phyloP scores from a whole-genome alignment of 1,140 invertebrate genomes.

The Limonius californicus region DNA sequence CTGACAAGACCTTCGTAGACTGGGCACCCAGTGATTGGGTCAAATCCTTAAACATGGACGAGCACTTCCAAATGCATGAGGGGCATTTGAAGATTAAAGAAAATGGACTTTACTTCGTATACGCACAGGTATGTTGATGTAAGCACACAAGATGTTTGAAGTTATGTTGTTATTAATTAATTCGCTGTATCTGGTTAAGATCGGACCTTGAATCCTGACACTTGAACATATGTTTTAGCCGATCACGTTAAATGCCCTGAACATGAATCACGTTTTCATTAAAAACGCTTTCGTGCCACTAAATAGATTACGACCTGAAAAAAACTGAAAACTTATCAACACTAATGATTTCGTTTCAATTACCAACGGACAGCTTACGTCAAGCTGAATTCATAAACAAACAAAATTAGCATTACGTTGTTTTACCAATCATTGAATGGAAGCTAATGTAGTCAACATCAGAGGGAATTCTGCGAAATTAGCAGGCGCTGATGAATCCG shows the following conservation, averaged over 20 bases:
- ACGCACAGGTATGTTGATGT: constrained; percentile 54
- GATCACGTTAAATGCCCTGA: constrained; percentile 14
- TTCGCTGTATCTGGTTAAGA: constrained; percentile 10
- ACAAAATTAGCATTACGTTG: too few relatives aligned
- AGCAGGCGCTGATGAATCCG: too few relatives aligned
- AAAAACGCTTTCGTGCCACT: constrained; percentile 18
- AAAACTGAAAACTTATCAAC: too few relatives aligned
- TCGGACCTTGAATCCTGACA: constrained; percentile 14
- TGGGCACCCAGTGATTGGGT: constrained; percentile 53
- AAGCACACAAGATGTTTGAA: too few relatives aligned
- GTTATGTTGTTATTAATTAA: constrained; percentile 10
- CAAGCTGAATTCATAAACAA: too few relatives aligned
- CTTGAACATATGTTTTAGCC: constrained; percentile 16
- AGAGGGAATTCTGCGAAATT: too few relatives aligned
- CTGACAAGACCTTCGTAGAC: constrained; percentile 49
- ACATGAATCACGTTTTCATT: constrained; percentile 14
- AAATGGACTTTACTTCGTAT: constrained; percentile 61
- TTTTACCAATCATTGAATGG: too few relatives aligned
- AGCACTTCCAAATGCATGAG: constrained; percentile 45
- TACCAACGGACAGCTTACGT: too few relatives aligned
- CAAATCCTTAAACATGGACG: constrained; percentile 43
- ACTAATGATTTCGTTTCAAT: too few relatives aligned
- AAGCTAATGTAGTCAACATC: too few relatives aligned
- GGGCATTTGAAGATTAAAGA: constrained; percentile 56
- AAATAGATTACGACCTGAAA: too few relatives aligned